phyloP scores from a whole-genome alignment of 37 sponge, comb jelly and placozoan genomes.

The Diacarnus erythraeanus region DNA sequence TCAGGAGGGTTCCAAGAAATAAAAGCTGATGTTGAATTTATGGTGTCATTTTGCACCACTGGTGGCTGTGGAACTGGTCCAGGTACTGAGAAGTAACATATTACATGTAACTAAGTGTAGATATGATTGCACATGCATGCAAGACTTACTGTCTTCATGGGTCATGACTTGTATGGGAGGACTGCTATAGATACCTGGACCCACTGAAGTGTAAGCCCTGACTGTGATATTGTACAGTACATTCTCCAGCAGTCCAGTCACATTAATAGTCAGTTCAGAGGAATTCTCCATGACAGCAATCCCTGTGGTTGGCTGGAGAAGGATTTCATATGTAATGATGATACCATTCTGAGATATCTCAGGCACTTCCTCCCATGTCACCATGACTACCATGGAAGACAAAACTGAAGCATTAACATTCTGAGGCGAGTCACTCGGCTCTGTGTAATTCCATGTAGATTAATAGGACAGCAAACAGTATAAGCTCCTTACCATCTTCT shows the following conservation, averaged over 20 bases:
- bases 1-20: slow-evolving; percentile 16
- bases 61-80: slow-evolving; percentile 14
- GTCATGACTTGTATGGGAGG: slow-evolving; percentile 10
- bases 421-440: slow-evolving; percentile 4
- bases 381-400: slow-evolving; percentile 6
- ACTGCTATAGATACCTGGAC: slow-evolving; percentile 27
- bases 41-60: background rate
- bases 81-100: slow-evolving; percentile 11
- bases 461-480: background rate
- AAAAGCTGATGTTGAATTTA: background rate
- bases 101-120: no score
- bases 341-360: slow-evolving; percentile 10
- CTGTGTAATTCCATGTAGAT: background rate
- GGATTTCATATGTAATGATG: slow-evolving; percentile 19
- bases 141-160: slow-evolving; percentile 22
- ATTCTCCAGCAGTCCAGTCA: slow-evolving; percentile 12
- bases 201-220: slow-evolving; percentile 26
- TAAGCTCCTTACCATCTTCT: slow-evolving; percentile 24
- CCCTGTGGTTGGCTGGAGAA: background rate
- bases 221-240: slow-evolving; percentile 30
- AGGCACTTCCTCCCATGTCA: slow-evolving; percentile 19
- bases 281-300: background rate
- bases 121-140: no score
- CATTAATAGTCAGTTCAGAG: background rate
- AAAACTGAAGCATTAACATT: slow-evolving; percentile 6